A percentile compares a stretch with the other conserved stretches of the same genome.
phyloP scores from a whole-genome alignment of 1,140 invertebrate species.

The Glossosoma conforme region DNA sequence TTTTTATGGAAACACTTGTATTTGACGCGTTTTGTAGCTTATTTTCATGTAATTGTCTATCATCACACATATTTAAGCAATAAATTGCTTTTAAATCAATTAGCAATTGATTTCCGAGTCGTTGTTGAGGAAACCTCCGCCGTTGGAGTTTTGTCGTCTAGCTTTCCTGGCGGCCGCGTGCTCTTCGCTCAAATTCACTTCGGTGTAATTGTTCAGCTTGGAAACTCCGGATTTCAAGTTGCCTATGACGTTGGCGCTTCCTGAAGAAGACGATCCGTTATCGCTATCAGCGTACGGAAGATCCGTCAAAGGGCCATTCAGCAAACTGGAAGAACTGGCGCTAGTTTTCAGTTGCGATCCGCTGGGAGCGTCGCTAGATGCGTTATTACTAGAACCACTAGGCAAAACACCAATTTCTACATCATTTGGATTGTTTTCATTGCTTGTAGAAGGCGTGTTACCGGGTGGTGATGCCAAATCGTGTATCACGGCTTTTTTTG shows the following conservation, averaged over 20 bases:
- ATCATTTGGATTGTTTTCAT: constrained; percentile 35
- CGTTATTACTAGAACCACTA: no score
- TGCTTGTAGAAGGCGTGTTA: constrained; percentile 25
- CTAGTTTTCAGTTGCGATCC: constrained; percentile 30
- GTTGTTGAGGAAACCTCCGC: constrained; percentile 28
- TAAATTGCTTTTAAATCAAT: background rate
- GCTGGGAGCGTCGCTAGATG: constrained; percentile 33
- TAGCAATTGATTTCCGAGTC: constrained; percentile 30
- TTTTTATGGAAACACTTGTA: no score
- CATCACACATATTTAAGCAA: no score
- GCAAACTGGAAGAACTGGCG: constrained; percentile 42
- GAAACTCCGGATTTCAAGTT: constrained; percentile 13
- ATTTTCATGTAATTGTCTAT: no score
- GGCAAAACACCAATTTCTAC: constrained; percentile 33
- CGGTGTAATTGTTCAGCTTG: constrained; percentile 28
- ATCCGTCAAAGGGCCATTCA: constrained; percentile 48
- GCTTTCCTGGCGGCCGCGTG: constrained; percentile 6
- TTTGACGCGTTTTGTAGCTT: no score
- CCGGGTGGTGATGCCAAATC: constrained; percentile 36
- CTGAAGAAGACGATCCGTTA: constrained; percentile 36
- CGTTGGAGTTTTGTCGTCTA: constrained; percentile 16
- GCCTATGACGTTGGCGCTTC: constrained; percentile 22
- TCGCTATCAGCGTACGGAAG: constrained; percentile 48
- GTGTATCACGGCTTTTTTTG: constrained; percentile 46
- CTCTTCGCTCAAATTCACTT: constrained; percentile 17